These are phyloP conservation scores for Lagopus leucura DNA, from an alignment of 2,113 vertebrate species.

Conservation along the genomic window DNA sequence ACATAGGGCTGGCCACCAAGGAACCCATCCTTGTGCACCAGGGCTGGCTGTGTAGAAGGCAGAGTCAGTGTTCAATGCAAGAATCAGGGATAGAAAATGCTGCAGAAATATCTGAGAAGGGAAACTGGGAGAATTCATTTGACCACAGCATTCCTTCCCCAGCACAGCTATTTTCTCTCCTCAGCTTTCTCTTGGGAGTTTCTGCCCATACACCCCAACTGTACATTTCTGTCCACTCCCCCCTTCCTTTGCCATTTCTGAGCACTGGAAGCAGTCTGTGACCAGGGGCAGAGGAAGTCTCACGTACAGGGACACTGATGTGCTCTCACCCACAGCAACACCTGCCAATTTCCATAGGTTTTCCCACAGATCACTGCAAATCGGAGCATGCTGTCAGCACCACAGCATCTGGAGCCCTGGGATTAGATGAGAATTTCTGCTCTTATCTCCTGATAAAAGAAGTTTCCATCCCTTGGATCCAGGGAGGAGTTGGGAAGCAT, in stretches of 20 bases:
- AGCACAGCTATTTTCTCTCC: too few relatives aligned
- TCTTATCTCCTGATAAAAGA: not conserved
- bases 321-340: not conserved
- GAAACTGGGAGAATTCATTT: not conserved
- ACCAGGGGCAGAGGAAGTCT: rapidly evolving
- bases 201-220: not conserved
- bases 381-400: not conserved
- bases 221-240: not conserved
- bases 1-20: not conserved
- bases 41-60: too few relatives aligned
- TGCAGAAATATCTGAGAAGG: too few relatives aligned
- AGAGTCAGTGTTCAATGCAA: not conserved
- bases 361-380: not conserved
- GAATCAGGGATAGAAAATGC: not conserved
- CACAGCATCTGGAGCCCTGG: not conserved
- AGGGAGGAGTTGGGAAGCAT: not conserved
- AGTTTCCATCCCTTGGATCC: not conserved
- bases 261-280: not conserved
- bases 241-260: rapidly evolving
- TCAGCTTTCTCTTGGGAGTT: not conserved
- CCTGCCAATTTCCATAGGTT: rapidly evolving
- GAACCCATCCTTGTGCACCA: not conserved
- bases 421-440: not conserved
- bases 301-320: rapidly evolving
- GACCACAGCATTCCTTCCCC: too few relatives aligned